Base-by-base conservation (phyloP, 1,140 invertebrate genomes). In the Bathynomus jamesi region DNA sequence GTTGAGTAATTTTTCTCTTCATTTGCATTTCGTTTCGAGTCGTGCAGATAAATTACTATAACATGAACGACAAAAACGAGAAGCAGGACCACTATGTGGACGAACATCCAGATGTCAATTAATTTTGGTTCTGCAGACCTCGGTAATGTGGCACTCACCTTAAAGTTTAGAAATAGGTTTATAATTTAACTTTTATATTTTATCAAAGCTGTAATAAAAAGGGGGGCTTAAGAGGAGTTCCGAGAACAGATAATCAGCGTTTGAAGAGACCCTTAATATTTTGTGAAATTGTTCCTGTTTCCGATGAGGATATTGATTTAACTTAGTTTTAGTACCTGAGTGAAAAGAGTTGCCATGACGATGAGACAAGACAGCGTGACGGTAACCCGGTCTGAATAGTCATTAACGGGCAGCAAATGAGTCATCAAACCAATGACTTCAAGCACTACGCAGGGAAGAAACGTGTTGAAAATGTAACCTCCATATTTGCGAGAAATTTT, bases 21-120 rank as follows among this genome's bases (percentile, higher is more conserved):
- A n/a, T n/a, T n/a, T n/a, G n/a, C n/a, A n/a, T n/a, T n/a, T n/a
- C n/a, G n/a, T n/a, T n/a, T n/a, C n/a, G n/a, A n/a, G n/a, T n/a
- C n/a, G n/a, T n/a, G n/a, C n/a, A n/a, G n/a, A n/a, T n/a, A n/a
- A n/a, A n/a, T n/a, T n/a, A n/a, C n/a, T n/a, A n/a, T n/a, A n/a
- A n/a, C n/a, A 5, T 53, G 40, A 32, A 24, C 65, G 8, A 67
- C 13, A 5, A 67, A 32, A 0, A 67, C 65, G 17, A 32, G 7
- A 17, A 5, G 25, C 4, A 8, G 30, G n/a, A 67, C 2, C 8
- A 67, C 4, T 17, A 67, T 46, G 11, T 69, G 67, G 3, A 60
- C 25, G 28, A 69, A 69, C 67, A 69, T 69, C 67, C 67, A 69
- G n/a, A 61, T 28, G 60, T 69, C 67, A 27, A 69, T 69, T 29